phyloP scores from a whole-genome alignment of 1,140 invertebrate genomes.

The Charaxes varanes region DNA sequence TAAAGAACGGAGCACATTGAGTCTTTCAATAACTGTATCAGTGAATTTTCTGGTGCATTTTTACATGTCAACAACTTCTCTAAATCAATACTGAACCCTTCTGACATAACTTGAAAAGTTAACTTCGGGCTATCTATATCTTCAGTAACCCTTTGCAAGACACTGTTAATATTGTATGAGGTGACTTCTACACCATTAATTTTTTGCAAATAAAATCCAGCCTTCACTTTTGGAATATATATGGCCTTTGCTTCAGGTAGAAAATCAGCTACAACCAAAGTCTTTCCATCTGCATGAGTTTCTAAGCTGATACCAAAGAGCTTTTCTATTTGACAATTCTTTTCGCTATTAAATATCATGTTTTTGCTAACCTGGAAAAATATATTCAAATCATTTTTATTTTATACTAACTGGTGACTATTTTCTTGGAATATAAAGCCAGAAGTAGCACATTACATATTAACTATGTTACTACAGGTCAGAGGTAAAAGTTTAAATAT shows the following conservation, averaged over 20 bases:
- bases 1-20: constrained; percentile 77
- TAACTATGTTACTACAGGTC: no score
- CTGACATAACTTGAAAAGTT: constrained; percentile 44
- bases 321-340: constrained; percentile 73
- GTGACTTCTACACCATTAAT: constrained; percentile 79
- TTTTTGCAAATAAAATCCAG: constrained; percentile 80
- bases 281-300: constrained; percentile 77
- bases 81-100: constrained; percentile 36
- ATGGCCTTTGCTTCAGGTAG: constrained; percentile 78
- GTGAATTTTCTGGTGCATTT: constrained; percentile 66
- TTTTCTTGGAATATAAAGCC: no score
- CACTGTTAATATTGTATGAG: constrained; percentile 63
- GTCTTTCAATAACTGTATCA: constrained; percentile 74
- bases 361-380: constrained; percentile 56
- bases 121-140: constrained; percentile 50
- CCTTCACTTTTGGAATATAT: constrained; percentile 78
- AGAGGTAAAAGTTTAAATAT: no score
- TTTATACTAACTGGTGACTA: no score
- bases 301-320: constrained; percentile 79
- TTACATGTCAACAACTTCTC: constrained; percentile 61
- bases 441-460: no score
- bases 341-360: constrained; percentile 63
- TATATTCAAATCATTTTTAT: constrained; percentile 13
- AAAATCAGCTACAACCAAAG: constrained; percentile 80
- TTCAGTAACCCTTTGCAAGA: constrained; percentile 77